Base-by-base conservation (phyloP, 2,113 vertebrate species). In the Diglossa brunneiventris region DNA sequence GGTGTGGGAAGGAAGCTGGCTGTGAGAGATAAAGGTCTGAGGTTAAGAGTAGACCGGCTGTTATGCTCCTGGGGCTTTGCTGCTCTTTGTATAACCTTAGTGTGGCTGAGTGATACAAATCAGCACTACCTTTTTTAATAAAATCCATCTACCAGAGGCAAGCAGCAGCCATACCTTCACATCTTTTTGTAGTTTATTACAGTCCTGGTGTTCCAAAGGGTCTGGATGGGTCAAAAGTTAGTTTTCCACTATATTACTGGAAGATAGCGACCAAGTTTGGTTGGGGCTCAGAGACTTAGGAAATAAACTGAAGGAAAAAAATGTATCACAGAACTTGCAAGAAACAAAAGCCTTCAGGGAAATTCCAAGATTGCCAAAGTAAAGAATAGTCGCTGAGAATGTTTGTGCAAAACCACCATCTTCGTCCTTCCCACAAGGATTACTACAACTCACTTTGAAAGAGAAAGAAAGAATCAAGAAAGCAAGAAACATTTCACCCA, bases 1-100 rank as follows among this genome's bases (percentile, higher is more conserved):
- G 97, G 97, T 95, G 94, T 83, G 88, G 89, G 91, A 92, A 97
- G 97, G 96, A 97, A 98, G 83, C 97, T 98, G 97, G 96, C 96
- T 97, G 95, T 94, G 92, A 90, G 94, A 97, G 97, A 98, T 98
- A 98, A 98, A 94, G 86, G 76, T 74, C 50, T 97, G 97, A 97
- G 97, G 97, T 97, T 97, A 94, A 44, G 89, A 95, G 91, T 94
- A 97, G 96, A 90, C 96, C 44, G 91, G 91, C 95, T 96, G 97
- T 97, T 97, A 96, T 3, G 72, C 82, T 97, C 62, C 64, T 92
- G 89, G 88, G 95, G 97, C 95, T 97, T 96, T 97, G 95, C 91
- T 97, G 95, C 96, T 97, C 96, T 97, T 92, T 96, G 95, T 95
- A 97, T 97, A 97, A 97, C 96, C 93, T 95, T 86, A 70, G 87